Evolutionary conservation across 2,797 vertebrate species (phyloP), one percentile per base, ranked within the genome.

Genomic region (Coluber constrictor): DNA sequence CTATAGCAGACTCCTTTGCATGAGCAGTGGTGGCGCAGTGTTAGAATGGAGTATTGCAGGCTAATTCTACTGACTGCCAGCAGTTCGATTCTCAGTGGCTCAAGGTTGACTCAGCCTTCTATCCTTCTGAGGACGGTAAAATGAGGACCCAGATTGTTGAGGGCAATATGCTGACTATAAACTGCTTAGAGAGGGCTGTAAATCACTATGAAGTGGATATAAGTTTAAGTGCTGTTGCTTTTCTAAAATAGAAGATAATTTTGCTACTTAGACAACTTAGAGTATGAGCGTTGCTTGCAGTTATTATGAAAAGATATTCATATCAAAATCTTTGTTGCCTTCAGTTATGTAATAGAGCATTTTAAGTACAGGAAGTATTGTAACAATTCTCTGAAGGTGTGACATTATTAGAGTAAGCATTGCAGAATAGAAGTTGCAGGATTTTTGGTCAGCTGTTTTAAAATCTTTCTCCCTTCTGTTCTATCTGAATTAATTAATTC

Each of bases 241-340:
- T 93, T 96, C 89, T 94, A 93, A 37, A 94, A 92, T 55, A 88
- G 90, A 93, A 57, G 74, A n/a, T 95, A 93, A 94, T 96, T 96
- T 4, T 11, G 10, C 37, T 83, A 90, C 59, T 94, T 86, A 7
- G 60, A 63, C 60, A 61, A 27, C 3, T 25, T 87, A 18, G 54
- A 57, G 96, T 94, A 88, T 47, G 91, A 94, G 90, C 93, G 57
- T 37, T 57, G 95, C 90, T 92, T n/a, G 94, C 25, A 37, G 89
- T 37, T 95, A 95, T 86, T 90, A 32, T 94, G 87, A 89, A 87
- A 88, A 96, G 43, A 0, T 91, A 74, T 43, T 95, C 23, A 23
- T 92, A 55, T 27, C 92, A 90, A 86, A 93, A 90, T 3, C 93
- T 70, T 92, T 59, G 90, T 29, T 94, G 25, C 90, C 87, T 86